These are phyloP conservation scores for Drosophila lini DNA, from an alignment of 1,140 invertebrate species.

Conservation along the genomic window DNA sequence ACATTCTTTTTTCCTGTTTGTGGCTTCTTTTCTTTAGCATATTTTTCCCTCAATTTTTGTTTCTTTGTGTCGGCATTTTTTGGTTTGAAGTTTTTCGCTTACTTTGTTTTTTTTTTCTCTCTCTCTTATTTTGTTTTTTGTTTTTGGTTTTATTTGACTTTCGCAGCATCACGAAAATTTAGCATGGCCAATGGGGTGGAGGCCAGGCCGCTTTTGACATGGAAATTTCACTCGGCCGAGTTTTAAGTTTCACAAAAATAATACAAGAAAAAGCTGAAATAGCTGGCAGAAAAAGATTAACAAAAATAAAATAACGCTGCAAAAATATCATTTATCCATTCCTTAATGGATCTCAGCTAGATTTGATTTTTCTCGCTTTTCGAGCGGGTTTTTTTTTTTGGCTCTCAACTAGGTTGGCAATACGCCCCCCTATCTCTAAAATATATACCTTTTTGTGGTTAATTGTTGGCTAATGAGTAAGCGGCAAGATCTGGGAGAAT, in stretches of 20 bases:
- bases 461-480: constrained; percentile 46
- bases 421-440: constrained; percentile 22
- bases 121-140: neutral
- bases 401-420: constrained; percentile 2
- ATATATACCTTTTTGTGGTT: constrained; percentile 6
- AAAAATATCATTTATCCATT: constrained; percentile 31
- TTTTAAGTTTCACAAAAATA: constrained; percentile 30
- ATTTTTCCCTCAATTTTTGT: constrained; percentile 39
- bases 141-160: constrained; percentile 63
- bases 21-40: constrained; percentile 47
- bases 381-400: neutral
- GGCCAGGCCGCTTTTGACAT: constrained; percentile 59
- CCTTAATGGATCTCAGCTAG: constrained; percentile 31
- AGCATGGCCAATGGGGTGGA: constrained; percentile 68
- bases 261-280: constrained; percentile 5
- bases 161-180: constrained; percentile 75
- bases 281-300: neutral
- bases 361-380: constrained; percentile 25
- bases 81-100: constrained; percentile 55
- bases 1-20: constrained; percentile 34
- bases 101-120: constrained; percentile 11
- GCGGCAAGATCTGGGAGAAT: constrained; percentile 19
- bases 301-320: neutral
- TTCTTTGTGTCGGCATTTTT: constrained; percentile 58
- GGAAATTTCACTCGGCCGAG: constrained; percentile 61